Conservation (phyloP, 2,113 vertebrate genomes). For the Sinocyclocheilus grahami region DNA sequence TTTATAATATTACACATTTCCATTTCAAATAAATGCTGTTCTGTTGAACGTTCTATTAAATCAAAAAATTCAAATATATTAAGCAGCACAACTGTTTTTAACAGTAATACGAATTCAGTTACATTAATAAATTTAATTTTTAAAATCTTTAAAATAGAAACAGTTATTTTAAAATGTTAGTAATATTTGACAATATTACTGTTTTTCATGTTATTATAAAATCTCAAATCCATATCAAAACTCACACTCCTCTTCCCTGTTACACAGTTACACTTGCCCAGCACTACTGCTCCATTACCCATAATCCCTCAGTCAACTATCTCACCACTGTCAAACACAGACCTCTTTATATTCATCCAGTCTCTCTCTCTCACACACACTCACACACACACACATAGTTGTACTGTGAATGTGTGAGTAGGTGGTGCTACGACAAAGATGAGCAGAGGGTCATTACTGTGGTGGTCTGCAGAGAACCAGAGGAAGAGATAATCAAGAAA, state of each 20-base stretch:
- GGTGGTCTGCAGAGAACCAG: neutral
- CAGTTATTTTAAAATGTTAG: no score
- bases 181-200: neutral
- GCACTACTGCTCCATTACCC: neutral
- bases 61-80: neutral
- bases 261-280: neutral
- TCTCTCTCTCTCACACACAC: conserved; percentile 47
- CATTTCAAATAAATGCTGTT: neutral
- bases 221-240: neutral
- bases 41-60: neutral
- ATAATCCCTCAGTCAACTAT: conserved; percentile 13
- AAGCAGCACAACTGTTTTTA: neutral
- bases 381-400: conserved; percentile 24
- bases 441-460: neutral
- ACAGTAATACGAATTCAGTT: neutral
- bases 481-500: conserved; percentile 1
- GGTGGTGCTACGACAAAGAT: neutral
- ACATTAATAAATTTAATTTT: no score
- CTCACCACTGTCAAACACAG: conserved; percentile 9
- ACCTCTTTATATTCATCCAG: neutral
- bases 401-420: conserved; percentile 2
- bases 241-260: neutral
- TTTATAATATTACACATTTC: neutral
- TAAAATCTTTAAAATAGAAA: neutral
- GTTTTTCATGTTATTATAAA: neutral